Percentiles rank a stretch among this genome's conserved stretches.
These are phyloP conservation scores for Crypturellus tataupa DNA, from an alignment of 2,797 vertebrate species.

Conservation along the genomic window DNA sequence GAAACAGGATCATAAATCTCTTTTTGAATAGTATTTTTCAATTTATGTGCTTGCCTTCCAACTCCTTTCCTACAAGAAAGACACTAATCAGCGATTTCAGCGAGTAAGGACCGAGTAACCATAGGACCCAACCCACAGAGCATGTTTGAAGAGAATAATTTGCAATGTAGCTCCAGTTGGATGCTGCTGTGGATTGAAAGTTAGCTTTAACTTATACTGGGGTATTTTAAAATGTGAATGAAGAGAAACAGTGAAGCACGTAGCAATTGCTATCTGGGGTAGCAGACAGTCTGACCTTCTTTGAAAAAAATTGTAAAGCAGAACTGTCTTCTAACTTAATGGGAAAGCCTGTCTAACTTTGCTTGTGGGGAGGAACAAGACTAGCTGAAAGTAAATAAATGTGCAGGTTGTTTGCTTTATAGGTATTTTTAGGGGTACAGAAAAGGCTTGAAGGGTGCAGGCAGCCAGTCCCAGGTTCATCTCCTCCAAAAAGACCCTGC, in stretches of 20 bases:
- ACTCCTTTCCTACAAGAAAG: background rate
- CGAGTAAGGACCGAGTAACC: background rate
- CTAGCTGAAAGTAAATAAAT: background rate
- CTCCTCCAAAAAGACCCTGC: no score
- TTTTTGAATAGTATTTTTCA: slow-evolving; percentile 14
- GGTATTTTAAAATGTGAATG: background rate
- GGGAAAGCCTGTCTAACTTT: background rate
- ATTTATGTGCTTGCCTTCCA: slow-evolving; percentile 1
- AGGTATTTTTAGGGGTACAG: fast-evolving
- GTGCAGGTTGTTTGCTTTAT: background rate
- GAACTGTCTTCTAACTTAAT: background rate
- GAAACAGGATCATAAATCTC: slow-evolving; percentile 48
- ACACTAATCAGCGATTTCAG: background rate
- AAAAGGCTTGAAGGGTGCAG: background rate
- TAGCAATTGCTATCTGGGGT: background rate
- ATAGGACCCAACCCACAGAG: background rate
- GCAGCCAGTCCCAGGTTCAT: fast-evolving
- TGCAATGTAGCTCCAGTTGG: background rate
- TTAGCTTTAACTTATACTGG: background rate
- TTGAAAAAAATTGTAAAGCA: background rate
- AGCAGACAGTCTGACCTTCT: background rate
- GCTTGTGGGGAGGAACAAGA: background rate
- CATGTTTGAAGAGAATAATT: background rate
- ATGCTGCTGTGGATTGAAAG: background rate
- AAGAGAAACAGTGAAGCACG: background rate